Conservation (phyloP, 1,140 invertebrate species). For the Neodiprion virginianus region DNA sequence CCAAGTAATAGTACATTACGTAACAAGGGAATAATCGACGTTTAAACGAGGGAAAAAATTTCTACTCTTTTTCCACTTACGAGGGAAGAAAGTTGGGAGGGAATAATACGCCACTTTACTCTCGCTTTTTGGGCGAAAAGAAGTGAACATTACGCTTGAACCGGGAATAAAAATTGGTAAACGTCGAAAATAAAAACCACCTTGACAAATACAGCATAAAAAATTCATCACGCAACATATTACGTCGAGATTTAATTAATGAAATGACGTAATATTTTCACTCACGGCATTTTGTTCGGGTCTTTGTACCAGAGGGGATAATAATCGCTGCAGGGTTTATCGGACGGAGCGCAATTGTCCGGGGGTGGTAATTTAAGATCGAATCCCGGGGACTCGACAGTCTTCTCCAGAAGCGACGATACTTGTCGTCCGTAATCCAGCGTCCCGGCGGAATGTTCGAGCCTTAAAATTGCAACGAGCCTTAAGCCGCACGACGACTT, state of each 20-base stretch:
- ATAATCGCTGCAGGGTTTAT: constrained; percentile 24
- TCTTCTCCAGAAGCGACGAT: constrained; percentile 37
- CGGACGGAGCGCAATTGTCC: constrained; percentile 37
- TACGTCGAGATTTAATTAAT: background rate
- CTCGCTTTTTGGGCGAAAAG: too few species aligned
- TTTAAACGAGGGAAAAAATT: too few species aligned
- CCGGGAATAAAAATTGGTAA: too few species aligned
- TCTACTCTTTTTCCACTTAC: too few species aligned
- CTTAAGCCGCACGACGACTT: too few species aligned
- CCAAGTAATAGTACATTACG: too few species aligned
- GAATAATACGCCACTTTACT: too few species aligned
- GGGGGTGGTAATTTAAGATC: constrained; percentile 30
- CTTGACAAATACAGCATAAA: background rate
- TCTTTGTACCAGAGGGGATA: constrained; percentile 45
- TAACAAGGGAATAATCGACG: too few species aligned
- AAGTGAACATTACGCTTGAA: too few species aligned
- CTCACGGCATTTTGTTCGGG: constrained; percentile 35
- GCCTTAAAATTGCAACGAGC: constrained; percentile 24
- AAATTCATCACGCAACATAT: background rate
- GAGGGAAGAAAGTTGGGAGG: too few species aligned
- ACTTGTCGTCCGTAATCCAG: constrained; percentile 38
- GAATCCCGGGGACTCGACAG: constrained; percentile 42
- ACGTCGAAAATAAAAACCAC: background rate
- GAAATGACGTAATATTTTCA: constrained; percentile 16
- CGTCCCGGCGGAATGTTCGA: constrained; percentile 35